Base-by-base conservation (phyloP, 2,113 vertebrate species). In the Labeo rohita region DNA sequence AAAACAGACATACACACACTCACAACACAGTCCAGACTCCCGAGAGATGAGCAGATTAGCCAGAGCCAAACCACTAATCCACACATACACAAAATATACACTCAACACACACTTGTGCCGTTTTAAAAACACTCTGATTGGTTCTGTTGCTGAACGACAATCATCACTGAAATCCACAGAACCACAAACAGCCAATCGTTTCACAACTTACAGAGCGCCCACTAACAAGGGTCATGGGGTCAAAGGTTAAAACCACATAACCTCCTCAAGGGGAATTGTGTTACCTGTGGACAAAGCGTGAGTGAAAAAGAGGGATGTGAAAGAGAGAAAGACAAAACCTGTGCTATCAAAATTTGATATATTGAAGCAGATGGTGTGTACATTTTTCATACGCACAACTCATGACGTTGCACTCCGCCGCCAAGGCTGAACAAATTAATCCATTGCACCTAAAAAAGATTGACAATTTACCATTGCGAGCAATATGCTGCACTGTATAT, bases 201-300 rank as follows among this genome's bases (percentile, higher is more conserved):
- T 92, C 90, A 88, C 86, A 89, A 87, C 90, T 88, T 86, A 87
- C 87, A 72, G 66, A 88, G 61, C 28, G n/a, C 82, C 91, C 91
- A 93, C 92, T 91, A 92, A 94, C 86, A 80, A 90, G 83, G 92
- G 92, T 93, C 90, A 88, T 1, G 4, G 72, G 89, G 91, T 92
- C 89, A 91, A 83, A 92, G 94, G 94, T 94, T 95, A 95, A 94
- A 94, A 88, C 92, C 88, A 95, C 95, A 94, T 84, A 87, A 90
- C 90, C 91, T 94, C 89, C 92, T 93, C 89, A 90, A 91, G 89
- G 72, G 91, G 92, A 93, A 93, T 94, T 93, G 78, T 77, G 91
- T 94, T 95, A 93, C 94, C 84, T 90, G 89, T 65, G 86, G 80
- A 84, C 61, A 43, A 75, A 12, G 72, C 8, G 4, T 15, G 80